Percentiles rank a stretch among this genome's conserved stretches.
phyloP scores from a whole-genome alignment of 2,113 vertebrate species.

The Butorides virescens region DNA sequence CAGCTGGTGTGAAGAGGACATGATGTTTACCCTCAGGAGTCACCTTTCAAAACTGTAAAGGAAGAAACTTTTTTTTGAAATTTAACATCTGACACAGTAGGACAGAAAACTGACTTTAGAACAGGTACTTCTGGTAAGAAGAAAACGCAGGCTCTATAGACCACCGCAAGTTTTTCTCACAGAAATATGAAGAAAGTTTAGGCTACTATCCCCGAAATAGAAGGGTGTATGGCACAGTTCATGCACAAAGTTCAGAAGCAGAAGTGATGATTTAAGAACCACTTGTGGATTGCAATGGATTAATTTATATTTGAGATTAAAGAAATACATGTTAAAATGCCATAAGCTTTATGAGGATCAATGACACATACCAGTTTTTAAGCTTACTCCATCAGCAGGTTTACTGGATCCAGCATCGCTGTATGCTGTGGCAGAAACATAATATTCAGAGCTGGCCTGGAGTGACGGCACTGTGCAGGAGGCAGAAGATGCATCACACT shows the following conservation, averaged over 20 bases:
- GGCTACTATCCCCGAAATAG: not conserved
- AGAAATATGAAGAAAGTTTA: not conserved
- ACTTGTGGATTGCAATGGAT: not conserved
- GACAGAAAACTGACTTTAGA: not conserved
- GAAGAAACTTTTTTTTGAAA: not conserved
- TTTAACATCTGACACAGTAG: not conserved
- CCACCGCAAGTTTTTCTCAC: not conserved
- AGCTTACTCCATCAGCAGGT: constrained; percentile 70
- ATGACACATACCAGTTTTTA: constrained; percentile 80
- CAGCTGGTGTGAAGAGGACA: not conserved
- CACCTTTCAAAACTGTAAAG: not conserved
- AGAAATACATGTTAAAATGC: not conserved
- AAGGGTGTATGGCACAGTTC: not conserved
- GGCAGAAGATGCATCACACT: constrained; percentile 66
- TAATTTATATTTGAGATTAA: not conserved
- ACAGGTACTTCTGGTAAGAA: not conserved
- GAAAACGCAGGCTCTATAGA: not conserved
- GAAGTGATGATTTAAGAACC: not conserved
- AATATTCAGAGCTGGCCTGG: constrained; percentile 81
- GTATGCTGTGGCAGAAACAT: constrained; percentile 75
- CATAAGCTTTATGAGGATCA: not conserved
- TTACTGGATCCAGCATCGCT: constrained; percentile 84
- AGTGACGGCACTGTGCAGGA: constrained; percentile 78
- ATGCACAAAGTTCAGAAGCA: not conserved
- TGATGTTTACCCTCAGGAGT: not conserved